phyloP scores from a whole-genome alignment of 2,797 vertebrate genomes.

The Momotus momota region DNA sequence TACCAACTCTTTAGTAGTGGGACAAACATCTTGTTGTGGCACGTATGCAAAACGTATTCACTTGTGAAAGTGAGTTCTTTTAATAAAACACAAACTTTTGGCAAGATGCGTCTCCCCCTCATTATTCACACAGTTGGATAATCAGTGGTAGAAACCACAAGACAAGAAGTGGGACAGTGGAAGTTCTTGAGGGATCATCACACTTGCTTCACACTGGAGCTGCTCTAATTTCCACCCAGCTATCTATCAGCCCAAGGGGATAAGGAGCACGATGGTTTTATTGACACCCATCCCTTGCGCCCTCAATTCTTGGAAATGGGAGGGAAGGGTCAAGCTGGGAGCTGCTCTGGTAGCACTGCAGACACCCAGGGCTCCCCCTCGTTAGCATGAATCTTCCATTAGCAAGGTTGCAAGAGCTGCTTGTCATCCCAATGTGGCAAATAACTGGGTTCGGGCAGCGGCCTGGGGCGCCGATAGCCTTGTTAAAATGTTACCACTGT shows the following conservation, averaged over 20 bases:
- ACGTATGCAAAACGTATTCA: neutral
- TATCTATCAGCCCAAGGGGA: neutral
- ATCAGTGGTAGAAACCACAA: neutral
- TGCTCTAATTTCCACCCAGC: neutral
- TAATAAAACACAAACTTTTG: neutral
- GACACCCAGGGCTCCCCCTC: neutral
- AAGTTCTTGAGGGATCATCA: neutral
- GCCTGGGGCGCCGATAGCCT: neutral
- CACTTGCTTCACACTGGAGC: neutral
- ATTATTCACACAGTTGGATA: neutral
- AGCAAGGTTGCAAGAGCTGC: neutral
- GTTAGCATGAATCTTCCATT: neutral
- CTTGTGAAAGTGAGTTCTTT: neutral
- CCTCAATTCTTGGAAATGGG: neutral
- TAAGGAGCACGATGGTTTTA: neutral
- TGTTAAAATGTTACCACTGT: slow-evolving; percentile 21
- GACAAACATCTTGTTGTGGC: neutral
- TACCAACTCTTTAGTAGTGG: neutral
- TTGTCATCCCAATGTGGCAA: neutral
- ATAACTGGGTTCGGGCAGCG: neutral
- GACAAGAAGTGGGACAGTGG: neutral
- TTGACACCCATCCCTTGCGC: neutral
- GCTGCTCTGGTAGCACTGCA: neutral
- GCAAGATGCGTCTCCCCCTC: neutral
- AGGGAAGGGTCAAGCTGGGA: neutral